phyloP scores from a whole-genome alignment of 2,797 vertebrate species.

The Antrozous pallidus region DNA sequence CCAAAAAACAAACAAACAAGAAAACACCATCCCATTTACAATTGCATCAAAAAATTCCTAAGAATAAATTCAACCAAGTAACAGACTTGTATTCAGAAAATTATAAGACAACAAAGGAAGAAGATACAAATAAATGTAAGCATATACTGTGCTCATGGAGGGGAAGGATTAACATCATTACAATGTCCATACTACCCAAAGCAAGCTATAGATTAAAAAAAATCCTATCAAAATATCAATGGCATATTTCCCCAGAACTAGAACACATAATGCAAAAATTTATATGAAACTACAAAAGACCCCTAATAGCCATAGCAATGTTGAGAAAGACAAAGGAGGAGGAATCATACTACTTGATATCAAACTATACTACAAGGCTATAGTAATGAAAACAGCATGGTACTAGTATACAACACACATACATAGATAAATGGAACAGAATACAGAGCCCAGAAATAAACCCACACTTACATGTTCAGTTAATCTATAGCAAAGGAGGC shows the following conservation, averaged over 20 bases:
- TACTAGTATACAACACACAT: not conserved
- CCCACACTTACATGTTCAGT: not conserved
- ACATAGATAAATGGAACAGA: not conserved
- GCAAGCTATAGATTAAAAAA: not conserved
- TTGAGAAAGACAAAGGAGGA: not conserved
- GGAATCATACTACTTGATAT: not conserved
- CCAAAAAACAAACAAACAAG: no score
- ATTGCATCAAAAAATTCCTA: not conserved
- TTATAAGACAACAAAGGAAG: not conserved
- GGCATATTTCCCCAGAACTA: not conserved
- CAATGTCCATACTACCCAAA: not conserved
- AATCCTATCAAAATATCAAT: not conserved
- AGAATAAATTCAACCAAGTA: not conserved
- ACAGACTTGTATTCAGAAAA: not conserved
- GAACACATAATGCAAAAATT: not conserved
- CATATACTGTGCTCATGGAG: not conserved
- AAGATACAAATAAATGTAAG: not conserved
- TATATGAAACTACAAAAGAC: not conserved
- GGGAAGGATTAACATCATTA: not conserved
- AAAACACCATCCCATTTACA: not conserved
- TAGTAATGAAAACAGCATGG: not conserved
- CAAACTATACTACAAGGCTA: not conserved
- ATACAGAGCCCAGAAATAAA: not conserved
- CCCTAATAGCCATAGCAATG: not conserved
- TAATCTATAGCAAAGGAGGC: not conserved